A percentile compares a stretch with the other conserved stretches of the same genome.
Conservation (phyloP, 2,797 vertebrate species). For the Eospalax fontanierii region DNA sequence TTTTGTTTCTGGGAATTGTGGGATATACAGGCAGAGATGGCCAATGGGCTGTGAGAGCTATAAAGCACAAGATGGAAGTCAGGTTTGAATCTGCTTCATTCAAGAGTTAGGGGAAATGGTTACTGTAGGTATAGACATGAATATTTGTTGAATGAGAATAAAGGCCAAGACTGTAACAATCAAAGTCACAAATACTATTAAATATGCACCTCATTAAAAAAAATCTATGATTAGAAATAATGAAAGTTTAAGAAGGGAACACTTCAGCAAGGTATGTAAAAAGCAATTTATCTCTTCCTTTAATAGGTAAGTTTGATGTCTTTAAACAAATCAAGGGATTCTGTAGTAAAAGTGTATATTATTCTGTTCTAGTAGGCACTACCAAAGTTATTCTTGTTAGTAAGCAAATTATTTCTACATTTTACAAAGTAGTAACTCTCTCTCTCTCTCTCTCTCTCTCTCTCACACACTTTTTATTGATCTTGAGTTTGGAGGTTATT, state of each 20-base stretch:
- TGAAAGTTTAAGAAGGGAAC: neutral
- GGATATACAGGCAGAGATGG: neutral
- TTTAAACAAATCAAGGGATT: neutral
- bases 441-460: too few relatives aligned
- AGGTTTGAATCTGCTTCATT: neutral
- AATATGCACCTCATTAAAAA: neutral
- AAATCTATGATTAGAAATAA: neutral
- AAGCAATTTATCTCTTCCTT: slow-evolving; percentile 29
- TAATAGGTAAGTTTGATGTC: neutral
- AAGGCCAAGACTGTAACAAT: neutral
- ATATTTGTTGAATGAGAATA: neutral
- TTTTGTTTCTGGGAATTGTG: neutral
- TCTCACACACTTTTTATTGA: neutral
- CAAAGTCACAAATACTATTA: neutral
- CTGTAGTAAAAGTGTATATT: neutral
- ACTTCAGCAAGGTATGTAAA: neutral
- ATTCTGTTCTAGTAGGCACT: neutral
- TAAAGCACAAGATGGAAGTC: neutral
- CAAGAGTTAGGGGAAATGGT: neutral
- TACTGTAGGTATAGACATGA: neutral
- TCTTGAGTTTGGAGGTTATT: neutral
- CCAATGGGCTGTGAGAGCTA: neutral
- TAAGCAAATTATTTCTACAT: neutral
- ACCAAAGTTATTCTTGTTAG: neutral
- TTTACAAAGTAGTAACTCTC: neutral